Evolutionary conservation across 2,797 vertebrate genomes (phyloP).

Genomic region (Psittacula derbiana): DNA sequence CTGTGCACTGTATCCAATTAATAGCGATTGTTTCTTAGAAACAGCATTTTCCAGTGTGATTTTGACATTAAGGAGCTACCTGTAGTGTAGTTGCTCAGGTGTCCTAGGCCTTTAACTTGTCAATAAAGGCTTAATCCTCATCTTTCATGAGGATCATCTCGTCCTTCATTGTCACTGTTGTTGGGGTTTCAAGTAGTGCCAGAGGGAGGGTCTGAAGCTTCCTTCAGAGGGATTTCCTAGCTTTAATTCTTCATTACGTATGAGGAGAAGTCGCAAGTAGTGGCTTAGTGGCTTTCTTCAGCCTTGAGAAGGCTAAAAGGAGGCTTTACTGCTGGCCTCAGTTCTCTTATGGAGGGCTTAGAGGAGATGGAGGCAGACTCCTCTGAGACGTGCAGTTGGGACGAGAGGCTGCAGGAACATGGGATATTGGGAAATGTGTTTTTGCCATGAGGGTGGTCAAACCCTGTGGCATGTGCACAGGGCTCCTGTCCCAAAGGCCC

Average conservation of each 20-base stretch:
- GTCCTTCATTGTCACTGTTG: neutral
- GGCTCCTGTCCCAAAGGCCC: neutral
- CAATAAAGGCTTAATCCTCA: neutral
- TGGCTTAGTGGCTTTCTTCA: neutral
- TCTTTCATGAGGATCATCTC: neutral
- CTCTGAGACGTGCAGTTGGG: neutral
- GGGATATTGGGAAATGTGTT: neutral
- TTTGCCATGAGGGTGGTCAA: neutral
- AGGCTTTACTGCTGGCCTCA: neutral
- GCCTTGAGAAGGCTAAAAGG: neutral
- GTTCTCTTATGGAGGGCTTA: neutral
- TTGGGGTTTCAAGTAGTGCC: neutral
- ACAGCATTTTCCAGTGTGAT: neutral
- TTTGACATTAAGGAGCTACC: neutral
- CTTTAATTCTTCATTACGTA: fast-evolving
- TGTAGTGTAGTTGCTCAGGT: neutral
- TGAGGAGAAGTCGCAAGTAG: neutral
- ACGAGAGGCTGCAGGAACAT: neutral
- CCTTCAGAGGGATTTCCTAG: neutral
- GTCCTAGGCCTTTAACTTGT: neutral
- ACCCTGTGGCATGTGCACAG: neutral
- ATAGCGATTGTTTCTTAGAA: neutral
- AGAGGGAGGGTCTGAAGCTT: neutral
- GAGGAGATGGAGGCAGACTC: neutral
- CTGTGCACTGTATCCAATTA: neutral